These are phyloP conservation scores for Ornithorhynchus anatinus DNA, from an alignment of 2,113 vertebrate genomes.

Conservation along the genomic window DNA sequence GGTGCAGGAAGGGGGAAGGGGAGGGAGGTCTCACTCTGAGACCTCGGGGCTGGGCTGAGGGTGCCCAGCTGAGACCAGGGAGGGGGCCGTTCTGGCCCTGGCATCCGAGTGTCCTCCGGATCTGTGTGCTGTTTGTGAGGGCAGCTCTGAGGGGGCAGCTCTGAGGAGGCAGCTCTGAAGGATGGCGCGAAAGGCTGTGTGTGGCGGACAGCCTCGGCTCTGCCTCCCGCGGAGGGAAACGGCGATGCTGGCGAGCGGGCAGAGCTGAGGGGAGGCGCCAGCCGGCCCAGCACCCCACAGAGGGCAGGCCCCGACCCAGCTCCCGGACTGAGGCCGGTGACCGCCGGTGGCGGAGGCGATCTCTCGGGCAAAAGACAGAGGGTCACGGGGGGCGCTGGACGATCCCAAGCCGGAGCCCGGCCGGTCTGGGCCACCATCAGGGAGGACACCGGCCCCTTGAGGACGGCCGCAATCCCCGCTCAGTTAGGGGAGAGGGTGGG, in stretches of 20 bases:
- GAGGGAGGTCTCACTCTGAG: accelerated
- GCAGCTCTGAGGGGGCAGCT: conserved; percentile 47
- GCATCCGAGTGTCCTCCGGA: conserved; percentile 30
- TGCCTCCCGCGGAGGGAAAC: no score
- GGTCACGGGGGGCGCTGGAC: no score
- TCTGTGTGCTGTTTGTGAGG: conserved; percentile 19
- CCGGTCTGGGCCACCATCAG: not conserved
- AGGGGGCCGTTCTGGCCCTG: conserved; percentile 37
- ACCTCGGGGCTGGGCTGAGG: not conserved
- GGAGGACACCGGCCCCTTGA: no score
- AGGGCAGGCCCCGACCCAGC: not conserved
- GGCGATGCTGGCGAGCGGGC: accelerated
- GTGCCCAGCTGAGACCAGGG: not conserved
- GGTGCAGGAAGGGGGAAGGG: not conserved
- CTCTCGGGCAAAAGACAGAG: no score
- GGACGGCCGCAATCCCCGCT: not conserved
- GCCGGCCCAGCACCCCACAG: accelerated
- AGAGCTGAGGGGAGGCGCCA: accelerated
- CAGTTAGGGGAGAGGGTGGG: no score
- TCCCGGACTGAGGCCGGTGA: no score
- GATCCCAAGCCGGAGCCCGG: no score
- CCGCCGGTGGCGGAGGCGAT: no score
- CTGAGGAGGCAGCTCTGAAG: conserved; percentile 58
- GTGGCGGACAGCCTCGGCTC: no score
- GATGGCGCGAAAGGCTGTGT: no score